Evolutionary conservation across 2,888 invertebrate species (phyloP).

Genomic region (Athripsodes cinereus): DNA sequence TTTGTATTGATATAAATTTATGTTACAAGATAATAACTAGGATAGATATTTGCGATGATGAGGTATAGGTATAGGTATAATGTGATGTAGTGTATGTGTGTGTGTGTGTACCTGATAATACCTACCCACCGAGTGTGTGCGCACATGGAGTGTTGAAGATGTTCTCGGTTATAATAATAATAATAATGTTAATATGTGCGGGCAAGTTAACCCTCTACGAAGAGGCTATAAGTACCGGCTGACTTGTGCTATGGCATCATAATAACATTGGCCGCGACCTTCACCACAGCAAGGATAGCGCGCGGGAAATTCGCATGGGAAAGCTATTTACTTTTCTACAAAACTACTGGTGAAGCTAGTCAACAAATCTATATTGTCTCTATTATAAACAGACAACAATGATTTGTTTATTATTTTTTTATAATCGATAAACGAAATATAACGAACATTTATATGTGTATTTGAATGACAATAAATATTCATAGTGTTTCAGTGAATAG

Average conservation of each 20-base stretch:
- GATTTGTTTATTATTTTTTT: too few relatives aligned
- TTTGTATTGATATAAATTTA: too few relatives aligned
- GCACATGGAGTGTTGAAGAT: slow-evolving; percentile 10
- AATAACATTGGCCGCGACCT: slow-evolving; percentile 21
- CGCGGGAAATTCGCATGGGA: slow-evolving; percentile 18
- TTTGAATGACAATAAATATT: too few relatives aligned
- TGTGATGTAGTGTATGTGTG: neutral
- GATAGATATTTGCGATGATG: neutral
- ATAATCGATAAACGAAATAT: too few relatives aligned
- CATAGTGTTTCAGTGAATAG: too few relatives aligned
- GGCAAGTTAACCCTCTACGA: slow-evolving; percentile 11
- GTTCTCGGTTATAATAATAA: slow-evolving; percentile 1
- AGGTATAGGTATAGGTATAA: neutral
- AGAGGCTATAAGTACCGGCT: slow-evolving; percentile 22
- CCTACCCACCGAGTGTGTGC: neutral
- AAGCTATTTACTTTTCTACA: slow-evolving; percentile 5
- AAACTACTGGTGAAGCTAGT: too few relatives aligned
- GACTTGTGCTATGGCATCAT: slow-evolving; percentile 6
- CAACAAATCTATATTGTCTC: too few relatives aligned
- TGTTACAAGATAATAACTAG: too few relatives aligned
- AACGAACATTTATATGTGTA: too few relatives aligned
- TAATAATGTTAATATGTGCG: neutral
- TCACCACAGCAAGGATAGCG: slow-evolving; percentile 20
- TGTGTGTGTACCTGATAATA: too few relatives aligned
- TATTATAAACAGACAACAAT: too few relatives aligned